Evolutionary conservation across 1,140 invertebrate species (phyloP), one percentile per base, ranked within the genome.

Genomic region (Leptinotarsa defecta): DNA sequence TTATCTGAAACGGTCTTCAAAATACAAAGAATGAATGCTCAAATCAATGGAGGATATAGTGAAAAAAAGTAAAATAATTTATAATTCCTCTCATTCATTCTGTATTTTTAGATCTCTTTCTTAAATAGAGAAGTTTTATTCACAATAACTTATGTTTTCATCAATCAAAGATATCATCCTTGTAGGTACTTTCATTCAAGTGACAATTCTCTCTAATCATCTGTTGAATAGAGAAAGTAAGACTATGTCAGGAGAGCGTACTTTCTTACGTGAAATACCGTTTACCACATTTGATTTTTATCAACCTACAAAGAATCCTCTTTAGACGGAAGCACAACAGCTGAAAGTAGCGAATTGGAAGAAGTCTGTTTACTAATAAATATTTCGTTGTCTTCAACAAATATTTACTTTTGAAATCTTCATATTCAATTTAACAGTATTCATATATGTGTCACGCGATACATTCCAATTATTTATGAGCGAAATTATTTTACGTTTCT

Each of bases 131-230:
- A 34, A 34, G 6, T 57, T 57, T 57, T n/a, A 57, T 57, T 57
- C 17, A 57, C 52, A n/a, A 2, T 15, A 57, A 57, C 52, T 57
- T n/a, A n/a, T n/a, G n/a, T n/a, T n/a, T n/a, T n/a, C n/a, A n/a
- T 57, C 52, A 57, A 57, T 57, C 6, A 13, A 57, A 8, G n/a
- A 19, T 57, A 57, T n/a, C 34, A 20, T 62, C 15, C 13, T 20
- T 65, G 20, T 20, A 65, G 4, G 20, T 34, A 65, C 64, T 65
- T 65, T 65, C 64, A 65, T 65, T 20, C 0, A 8, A 19, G 64
- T 24, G 64, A 15, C 64, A 65, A 65, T 65, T 65, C 64, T 34
- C 27, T 22, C 64, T 27, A 65, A 65, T 65, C 64, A 65, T 5
- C 52, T 57, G 52, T 57, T 57, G 52, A 17, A 19, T 57, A 19